These are phyloP conservation scores for Schizotus pectinicornis DNA, from an alignment of 2,888 invertebrate genomes.

Conservation along the genomic window DNA sequence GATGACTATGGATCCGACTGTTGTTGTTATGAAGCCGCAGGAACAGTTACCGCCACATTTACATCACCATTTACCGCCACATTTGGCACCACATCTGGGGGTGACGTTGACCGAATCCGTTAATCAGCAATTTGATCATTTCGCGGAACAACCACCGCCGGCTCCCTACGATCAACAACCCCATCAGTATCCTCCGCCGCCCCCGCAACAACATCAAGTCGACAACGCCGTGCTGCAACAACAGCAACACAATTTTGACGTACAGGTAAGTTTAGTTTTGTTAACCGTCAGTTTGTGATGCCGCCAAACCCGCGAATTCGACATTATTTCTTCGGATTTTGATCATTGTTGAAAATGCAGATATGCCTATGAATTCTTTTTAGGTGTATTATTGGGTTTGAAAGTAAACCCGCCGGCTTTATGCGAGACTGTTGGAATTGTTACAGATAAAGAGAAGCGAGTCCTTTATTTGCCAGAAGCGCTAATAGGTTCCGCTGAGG, in stretches of 20 bases:
- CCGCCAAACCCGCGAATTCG: too few relatives aligned
- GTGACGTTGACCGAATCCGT: constrained; percentile 58
- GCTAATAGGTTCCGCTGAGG: too few relatives aligned
- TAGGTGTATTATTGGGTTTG: too few relatives aligned
- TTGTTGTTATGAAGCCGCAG: constrained; percentile 63
- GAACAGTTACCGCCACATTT: constrained; percentile 61
- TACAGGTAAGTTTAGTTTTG: constrained; percentile 75
- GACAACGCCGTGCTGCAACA: constrained; percentile 61
- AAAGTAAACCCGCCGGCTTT: too few relatives aligned
- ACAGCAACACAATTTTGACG: constrained; percentile 78
- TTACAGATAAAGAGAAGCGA: too few relatives aligned
- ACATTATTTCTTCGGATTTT: too few relatives aligned
- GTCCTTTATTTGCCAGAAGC: too few relatives aligned
- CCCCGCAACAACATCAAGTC: constrained; percentile 56
- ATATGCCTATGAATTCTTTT: too few relatives aligned
- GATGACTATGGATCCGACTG: constrained; percentile 55
- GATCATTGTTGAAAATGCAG: too few relatives aligned
- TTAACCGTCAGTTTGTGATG: not conserved
- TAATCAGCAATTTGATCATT: constrained; percentile 57
- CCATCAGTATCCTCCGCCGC: constrained; percentile 51
- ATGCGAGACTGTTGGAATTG: too few relatives aligned
- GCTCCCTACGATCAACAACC: constrained; percentile 57
- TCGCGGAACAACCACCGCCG: constrained; percentile 55
- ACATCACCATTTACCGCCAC: constrained; percentile 55
- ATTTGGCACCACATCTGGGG: constrained; percentile 60